Percentiles rank a stretch among this genome's conserved stretches.
These are phyloP conservation scores for Aspidiotus rigidus DNA, from an alignment of 2,888 invertebrate genomes.

Conservation along the genomic window DNA sequence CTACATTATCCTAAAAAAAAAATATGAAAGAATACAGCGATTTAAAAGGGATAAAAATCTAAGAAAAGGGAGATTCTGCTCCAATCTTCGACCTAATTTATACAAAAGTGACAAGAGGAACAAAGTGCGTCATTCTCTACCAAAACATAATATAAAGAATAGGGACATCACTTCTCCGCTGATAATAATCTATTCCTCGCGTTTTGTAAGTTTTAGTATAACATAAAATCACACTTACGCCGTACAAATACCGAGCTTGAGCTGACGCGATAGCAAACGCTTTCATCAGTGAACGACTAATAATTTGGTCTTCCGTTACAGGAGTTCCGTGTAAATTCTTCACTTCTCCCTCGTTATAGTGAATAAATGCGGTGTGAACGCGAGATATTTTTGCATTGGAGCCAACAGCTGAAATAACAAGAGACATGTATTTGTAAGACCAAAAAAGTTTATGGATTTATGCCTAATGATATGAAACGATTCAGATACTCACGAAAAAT, in stretches of 20 bases:
- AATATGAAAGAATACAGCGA: background rate
- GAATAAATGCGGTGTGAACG: constrained; percentile 70
- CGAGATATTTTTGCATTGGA: constrained; percentile 41
- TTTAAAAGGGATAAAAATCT: background rate
- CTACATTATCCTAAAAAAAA: constrained; percentile 50
- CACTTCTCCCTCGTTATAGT: constrained; percentile 56
- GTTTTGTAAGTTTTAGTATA: background rate
- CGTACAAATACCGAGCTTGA: constrained; percentile 65
- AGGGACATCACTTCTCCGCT: background rate
- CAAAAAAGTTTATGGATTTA: background rate
- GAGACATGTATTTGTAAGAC: too few relatives aligned
- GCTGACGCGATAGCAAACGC: constrained; percentile 66
- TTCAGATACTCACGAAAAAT: constrained; percentile 58
- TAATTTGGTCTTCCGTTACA: constrained; percentile 57
- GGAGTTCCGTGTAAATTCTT: constrained; percentile 59
- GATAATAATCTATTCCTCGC: background rate
- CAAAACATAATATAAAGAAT: too few relatives aligned
- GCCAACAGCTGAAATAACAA: constrained; percentile 47
- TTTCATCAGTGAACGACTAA: constrained; percentile 61
- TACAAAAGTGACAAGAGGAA: constrained; percentile 33
- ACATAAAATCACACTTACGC: constrained; percentile 47
- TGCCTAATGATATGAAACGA: constrained; percentile 26
- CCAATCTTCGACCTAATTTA: constrained; percentile 28
- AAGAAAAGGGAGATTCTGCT: background rate
- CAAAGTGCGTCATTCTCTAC: background rate